Evolutionary conservation across 2,797 vertebrate genomes (phyloP), one percentile per base, ranked within the genome.

Genomic region (Leptoclinus maculatus): DNA sequence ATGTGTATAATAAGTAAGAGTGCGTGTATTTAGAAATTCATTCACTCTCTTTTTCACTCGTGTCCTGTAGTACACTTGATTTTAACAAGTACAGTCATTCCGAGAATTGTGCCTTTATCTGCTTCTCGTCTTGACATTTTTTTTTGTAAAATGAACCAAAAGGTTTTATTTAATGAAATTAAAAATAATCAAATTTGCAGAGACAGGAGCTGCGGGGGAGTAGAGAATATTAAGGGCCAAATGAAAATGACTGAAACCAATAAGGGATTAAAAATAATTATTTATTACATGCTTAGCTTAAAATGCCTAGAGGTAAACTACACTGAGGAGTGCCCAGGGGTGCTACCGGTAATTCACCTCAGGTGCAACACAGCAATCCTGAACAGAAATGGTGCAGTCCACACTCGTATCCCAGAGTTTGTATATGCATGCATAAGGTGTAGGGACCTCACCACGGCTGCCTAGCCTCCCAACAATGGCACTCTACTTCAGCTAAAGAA

Each of bases 81-180:
- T 87, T 83, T 66, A 86, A 83, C 67, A 78, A 72, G 82, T 43
- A 2, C 47, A 27, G 56, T 73, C 81, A 79, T 83, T 75, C 69
- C 63, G 51, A 77, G 83, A 90, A 87, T 80, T 84, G 74, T 54
- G 69, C 65, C 45, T 75, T 84, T 79, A 62, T 79, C 23, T 70
- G 66, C 65, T 27, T 71, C 45, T 84, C 59, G 58, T 79, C 59
- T 77, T 74, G 79, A 64, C 64, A 67, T 45, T 13, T 13, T 54
- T 27, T 27, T 56, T 27, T 27, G 23, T 56, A 29, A 16, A 56
- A 19, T 2, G 16, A 17, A 45, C 10, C 10, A 21, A 53, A 45
- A 53, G 51, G 23, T 53, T 53, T 53, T 14, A 5, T 53, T 53
- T 14, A 25, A 25, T 23, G 13, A 25, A 34, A 53, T 53, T 23